These are phyloP conservation scores for Ophion ellenae DNA, from an alignment of 2,888 invertebrate genomes.

Conservation along the genomic window DNA sequence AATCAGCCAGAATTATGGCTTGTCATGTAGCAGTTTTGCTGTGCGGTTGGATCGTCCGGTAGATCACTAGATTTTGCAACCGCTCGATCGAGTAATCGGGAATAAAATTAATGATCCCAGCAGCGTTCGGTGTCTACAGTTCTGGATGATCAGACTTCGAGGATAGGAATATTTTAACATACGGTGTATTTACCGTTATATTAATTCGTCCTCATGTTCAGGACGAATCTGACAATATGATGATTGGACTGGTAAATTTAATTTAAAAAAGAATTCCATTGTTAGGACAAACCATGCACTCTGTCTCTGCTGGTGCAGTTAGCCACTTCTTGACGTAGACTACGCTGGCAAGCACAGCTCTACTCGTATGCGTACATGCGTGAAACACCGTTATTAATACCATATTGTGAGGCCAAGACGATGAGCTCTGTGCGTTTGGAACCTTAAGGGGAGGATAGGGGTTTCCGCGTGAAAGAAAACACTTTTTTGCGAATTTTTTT, in stretches of 20 bases:
- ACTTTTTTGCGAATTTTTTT: too few relatives aligned
- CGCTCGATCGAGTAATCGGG: conserved; percentile 53
- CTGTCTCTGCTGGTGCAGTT: too few relatives aligned
- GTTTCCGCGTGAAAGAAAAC: too few relatives aligned
- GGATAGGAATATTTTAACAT: conserved; percentile 34
- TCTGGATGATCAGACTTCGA: conserved; percentile 21
- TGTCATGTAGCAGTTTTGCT: conserved; percentile 79
- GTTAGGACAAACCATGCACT: neutral
- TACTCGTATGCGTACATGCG: too few relatives aligned
- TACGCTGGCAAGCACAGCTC: too few relatives aligned
- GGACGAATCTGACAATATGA: conserved; percentile 8
- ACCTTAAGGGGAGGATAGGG: too few relatives aligned
- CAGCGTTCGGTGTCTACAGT: conserved; percentile 24
- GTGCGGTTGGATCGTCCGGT: conserved; percentile 47
- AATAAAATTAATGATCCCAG: conserved; percentile 58
- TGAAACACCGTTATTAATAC: too few relatives aligned
- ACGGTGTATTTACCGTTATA: conserved; percentile 4
- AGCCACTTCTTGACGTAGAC: too few relatives aligned
- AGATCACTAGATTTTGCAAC: conserved; percentile 58
- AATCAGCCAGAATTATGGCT: conserved; percentile 81
- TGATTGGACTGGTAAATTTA: neutral
- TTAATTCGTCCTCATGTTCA: neutral
- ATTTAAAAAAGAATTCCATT: neutral
- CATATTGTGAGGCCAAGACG: too few relatives aligned
- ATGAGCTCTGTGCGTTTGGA: too few relatives aligned